phyloP scores from a whole-genome alignment of 2,797 vertebrate species.

The Decapterus maruadsi region DNA sequence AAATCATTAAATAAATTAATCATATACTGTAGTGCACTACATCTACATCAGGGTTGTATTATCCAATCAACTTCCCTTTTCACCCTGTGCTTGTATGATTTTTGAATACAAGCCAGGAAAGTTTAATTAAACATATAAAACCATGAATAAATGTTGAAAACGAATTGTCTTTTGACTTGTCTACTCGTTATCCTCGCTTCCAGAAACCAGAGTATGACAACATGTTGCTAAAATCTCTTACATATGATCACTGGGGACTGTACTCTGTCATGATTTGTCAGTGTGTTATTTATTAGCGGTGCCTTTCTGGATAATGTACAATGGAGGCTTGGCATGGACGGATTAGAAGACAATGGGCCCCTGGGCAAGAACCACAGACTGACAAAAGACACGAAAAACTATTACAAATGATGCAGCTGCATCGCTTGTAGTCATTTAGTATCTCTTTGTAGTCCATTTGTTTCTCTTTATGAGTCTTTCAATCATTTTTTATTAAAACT shows the following conservation, averaged over 20 bases:
- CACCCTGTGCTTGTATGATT: background rate
- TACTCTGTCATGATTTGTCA: background rate
- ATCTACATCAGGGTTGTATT: background rate
- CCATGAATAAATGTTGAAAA: background rate
- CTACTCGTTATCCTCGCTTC: background rate
- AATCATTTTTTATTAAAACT: background rate
- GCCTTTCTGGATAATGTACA: background rate
- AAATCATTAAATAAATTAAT: no score
- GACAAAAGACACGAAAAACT: no score
- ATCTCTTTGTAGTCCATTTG: no score
- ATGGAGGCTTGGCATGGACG: no score
- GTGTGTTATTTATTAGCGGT: background rate
- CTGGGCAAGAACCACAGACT: no score
- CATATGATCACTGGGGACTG: background rate
- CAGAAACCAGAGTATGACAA: background rate
- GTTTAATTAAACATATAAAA: background rate
- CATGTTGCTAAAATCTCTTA: background rate
- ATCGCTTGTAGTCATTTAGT: no score
- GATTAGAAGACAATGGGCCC: no score
- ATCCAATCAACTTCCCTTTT: background rate
- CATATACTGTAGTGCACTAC: no score
- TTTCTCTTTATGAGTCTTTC: no score
- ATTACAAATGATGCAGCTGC: no score
- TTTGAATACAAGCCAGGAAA: background rate
- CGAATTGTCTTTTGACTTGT: background rate